A percentile compares a stretch with the other conserved stretches of the same genome.
Evolutionary conservation across 2,113 vertebrate genomes (phyloP).

Genomic region (Sarotherodon lohbergeri): DNA sequence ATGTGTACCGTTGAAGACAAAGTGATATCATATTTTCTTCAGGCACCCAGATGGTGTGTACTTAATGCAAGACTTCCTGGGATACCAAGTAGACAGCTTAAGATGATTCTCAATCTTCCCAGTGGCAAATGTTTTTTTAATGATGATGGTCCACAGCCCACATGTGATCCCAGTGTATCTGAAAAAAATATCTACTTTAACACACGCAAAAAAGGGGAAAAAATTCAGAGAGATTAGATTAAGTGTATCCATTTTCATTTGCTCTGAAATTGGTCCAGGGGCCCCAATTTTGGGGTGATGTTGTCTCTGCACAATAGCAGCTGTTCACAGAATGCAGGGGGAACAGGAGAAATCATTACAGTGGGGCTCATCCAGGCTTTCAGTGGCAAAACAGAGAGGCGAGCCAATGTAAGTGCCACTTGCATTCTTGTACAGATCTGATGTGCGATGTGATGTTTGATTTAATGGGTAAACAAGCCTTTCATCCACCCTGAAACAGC

Average conservation of each 20-base stretch:
- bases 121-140: conserved; percentile 29
- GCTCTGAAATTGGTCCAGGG: conserved; percentile 59
- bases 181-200: conserved; percentile 24
- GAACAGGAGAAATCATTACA: conserved; percentile 66
- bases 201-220: neutral
- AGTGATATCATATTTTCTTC: neutral
- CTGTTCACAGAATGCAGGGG: conserved; percentile 60
- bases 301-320: conserved; percentile 63
- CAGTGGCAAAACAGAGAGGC: conserved; percentile 25
- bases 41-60: conserved; percentile 9
- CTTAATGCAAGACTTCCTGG: conserved; percentile 27
- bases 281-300: conserved; percentile 58
- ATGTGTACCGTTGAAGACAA: neutral
- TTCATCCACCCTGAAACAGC: neutral
- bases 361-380: conserved; percentile 47
- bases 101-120: neutral
- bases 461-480: conserved; percentile 7
- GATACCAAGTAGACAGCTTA: conserved; percentile 28
- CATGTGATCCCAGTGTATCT: conserved; percentile 44
- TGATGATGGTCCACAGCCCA: conserved; percentile 16
- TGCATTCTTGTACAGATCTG: neutral
- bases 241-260: conserved; percentile 70
- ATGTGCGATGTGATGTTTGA: neutral
- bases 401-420: neutral
- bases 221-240: conserved; percentile 58